Conservation (phyloP, 2,113 vertebrate genomes). For the Indicator indicator region DNA sequence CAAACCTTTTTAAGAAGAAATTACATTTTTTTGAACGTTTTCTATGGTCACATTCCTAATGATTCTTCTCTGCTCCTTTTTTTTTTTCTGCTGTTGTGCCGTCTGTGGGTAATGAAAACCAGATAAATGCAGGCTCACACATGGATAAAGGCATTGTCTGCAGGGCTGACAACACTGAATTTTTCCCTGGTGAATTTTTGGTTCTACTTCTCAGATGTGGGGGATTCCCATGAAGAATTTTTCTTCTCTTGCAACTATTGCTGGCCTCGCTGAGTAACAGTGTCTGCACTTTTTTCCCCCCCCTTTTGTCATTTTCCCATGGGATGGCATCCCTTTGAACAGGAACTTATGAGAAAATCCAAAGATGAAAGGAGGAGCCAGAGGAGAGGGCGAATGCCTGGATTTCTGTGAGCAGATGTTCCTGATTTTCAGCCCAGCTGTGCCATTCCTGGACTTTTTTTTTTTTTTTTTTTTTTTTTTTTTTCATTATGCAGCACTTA, state of each 20-base stretch:
- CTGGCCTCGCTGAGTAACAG: constrained; percentile 53
- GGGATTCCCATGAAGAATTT: constrained; percentile 70
- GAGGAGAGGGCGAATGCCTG: neutral
- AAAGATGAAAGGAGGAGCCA: constrained; percentile 24
- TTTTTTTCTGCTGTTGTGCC: neutral
- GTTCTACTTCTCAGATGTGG: constrained; percentile 33
- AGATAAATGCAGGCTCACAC: neutral
- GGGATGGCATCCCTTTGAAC: constrained; percentile 46
- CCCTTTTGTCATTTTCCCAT: constrained; percentile 33
- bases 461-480: neutral
- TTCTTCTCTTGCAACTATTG: constrained; percentile 57
- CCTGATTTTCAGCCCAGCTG: neutral
- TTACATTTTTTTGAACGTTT: neutral
- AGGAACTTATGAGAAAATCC: constrained; percentile 37
- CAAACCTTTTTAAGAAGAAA: neutral
- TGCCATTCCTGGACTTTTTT: constrained; percentile 31
- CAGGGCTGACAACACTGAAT: neutral
- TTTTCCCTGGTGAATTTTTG: constrained; percentile 56
- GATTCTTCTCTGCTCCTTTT: neutral
- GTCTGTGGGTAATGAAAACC: neutral
- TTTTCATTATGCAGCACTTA: neutral
- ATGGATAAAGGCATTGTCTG: constrained; percentile 1
- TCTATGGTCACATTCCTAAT: neutral
- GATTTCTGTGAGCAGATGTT: constrained; percentile 7
- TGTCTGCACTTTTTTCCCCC: neutral